Evolutionary conservation across 1,140 invertebrate species (phyloP).

Genomic region (Euwallacea fornicatus): DNA sequence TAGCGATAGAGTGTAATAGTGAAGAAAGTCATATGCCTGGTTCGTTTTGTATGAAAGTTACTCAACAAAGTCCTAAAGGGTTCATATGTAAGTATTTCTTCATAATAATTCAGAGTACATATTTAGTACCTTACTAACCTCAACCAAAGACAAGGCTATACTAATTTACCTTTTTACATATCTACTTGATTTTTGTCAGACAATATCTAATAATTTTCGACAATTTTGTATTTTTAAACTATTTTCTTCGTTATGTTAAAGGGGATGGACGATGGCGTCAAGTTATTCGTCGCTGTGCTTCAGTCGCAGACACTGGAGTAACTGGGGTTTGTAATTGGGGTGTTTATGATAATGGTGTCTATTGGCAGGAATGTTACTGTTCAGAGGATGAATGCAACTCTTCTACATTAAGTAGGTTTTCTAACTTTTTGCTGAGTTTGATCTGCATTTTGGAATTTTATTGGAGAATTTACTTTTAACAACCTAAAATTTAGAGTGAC

Average conservation of each 20-base stretch:
- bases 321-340: conserved; percentile 94
- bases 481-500: too few relatives aligned
- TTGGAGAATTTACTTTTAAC: too few relatives aligned
- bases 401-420: not conserved
- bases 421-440: conserved; percentile 1
- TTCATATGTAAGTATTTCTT: conserved; percentile 79
- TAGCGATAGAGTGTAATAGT: conserved; percentile 85
- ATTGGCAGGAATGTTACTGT: conserved; percentile 95
- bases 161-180: too few relatives aligned
- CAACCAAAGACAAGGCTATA: too few relatives aligned
- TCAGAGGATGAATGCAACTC: conserved; percentile 83
- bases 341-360: conserved; percentile 87
- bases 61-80: conserved; percentile 84
- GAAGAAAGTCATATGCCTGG: conserved; percentile 88
- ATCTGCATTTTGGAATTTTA: not conserved
- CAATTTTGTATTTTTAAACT: not conserved
- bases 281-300: conserved; percentile 86
- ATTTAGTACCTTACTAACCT: too few relatives aligned
- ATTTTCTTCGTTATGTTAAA: conserved; percentile 52
- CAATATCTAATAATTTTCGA: not conserved
- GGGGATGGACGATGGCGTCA: conserved; percentile 93
- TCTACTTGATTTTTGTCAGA: too few relatives aligned
- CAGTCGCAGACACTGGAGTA: conserved; percentile 85
- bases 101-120: not conserved
- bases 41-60: conserved; percentile 91